phyloP scores from a whole-genome alignment of 2,113 vertebrate genomes.

The Ondatra zibethicus region DNA sequence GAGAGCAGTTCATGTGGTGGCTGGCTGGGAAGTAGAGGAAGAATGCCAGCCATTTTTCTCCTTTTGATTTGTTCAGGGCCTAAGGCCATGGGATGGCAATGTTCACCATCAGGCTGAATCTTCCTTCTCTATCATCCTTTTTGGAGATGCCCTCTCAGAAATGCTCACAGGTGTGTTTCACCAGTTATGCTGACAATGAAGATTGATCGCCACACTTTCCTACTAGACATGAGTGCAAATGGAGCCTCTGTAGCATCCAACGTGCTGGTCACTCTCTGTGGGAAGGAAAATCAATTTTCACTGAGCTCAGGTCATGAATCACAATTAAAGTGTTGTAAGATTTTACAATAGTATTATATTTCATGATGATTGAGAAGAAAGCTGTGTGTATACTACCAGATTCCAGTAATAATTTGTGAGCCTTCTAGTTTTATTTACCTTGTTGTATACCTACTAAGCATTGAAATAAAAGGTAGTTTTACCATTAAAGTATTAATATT shows the following conservation, averaged over 20 bases:
- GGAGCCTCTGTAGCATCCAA: not conserved
- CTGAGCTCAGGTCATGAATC: not conserved
- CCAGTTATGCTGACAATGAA: not conserved
- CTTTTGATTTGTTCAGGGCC: not conserved
- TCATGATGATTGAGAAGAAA: not conserved
- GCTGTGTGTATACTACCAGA: not conserved
- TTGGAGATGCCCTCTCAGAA: not conserved
- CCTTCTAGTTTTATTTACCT: not conserved
- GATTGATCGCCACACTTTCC: not conserved
- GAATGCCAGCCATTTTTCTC: not conserved
- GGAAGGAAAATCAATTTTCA: not conserved
- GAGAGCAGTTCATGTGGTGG: not conserved
- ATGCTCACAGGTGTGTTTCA: not conserved
- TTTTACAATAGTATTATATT: not conserved
- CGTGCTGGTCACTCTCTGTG: not conserved
- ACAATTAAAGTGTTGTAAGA: not conserved
- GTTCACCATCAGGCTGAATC: not conserved
- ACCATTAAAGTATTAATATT: not conserved
- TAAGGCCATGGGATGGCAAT: not conserved
- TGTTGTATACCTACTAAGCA: not conserved
- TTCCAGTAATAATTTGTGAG: not conserved
- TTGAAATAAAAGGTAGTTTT: not conserved
- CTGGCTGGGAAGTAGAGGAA: not conserved
- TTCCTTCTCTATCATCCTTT: not conserved
- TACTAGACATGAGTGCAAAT: not conserved